These are phyloP conservation scores for Anadara kagoshimensis DNA, from an alignment of 1,140 invertebrate genomes.

Conservation along the genomic window DNA sequence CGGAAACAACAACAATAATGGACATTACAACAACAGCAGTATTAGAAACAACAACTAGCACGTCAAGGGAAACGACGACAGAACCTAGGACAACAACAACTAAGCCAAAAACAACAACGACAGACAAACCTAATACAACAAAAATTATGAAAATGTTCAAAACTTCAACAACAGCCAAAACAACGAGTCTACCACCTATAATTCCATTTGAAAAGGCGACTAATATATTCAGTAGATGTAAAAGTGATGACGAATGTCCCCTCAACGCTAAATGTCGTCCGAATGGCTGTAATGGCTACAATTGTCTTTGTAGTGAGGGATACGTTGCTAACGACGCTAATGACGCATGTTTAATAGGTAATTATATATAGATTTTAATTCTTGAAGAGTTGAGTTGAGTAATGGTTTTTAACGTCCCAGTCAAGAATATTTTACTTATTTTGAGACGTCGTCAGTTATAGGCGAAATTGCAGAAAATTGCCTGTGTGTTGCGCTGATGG, in stretches of 20 bases:
- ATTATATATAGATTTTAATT: not conserved
- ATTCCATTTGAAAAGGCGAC: too few species aligned
- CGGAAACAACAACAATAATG: not conserved
- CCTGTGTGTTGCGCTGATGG: too few species aligned
- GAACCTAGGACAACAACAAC: not conserved
- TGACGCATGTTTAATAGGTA: constrained; percentile 29
- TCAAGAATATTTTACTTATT: too few species aligned
- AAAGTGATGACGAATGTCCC: constrained; percentile 23
- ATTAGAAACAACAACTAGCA: not conserved
- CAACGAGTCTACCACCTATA: not conserved
- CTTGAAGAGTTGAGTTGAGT: too few species aligned
- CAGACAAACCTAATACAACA: not conserved
- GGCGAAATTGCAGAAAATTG: too few species aligned
- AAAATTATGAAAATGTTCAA: not conserved
- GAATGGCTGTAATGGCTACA: constrained; percentile 31
- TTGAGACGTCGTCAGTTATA: too few species aligned
- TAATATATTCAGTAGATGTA: constrained; percentile 8
- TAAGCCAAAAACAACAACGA: not conserved
- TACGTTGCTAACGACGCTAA: constrained; percentile 35
- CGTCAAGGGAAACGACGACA: not conserved
- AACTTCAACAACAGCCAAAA: not conserved
- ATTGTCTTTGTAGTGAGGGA: constrained; percentile 25
- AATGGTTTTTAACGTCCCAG: too few species aligned
- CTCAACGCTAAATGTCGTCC: constrained; percentile 15
- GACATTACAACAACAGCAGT: constrained; percentile 5